Percentiles rank a stretch among this genome's conserved stretches.
Conservation (phyloP, 1,140 invertebrate genomes). For the Leptinotarsa undecemlineata region DNA sequence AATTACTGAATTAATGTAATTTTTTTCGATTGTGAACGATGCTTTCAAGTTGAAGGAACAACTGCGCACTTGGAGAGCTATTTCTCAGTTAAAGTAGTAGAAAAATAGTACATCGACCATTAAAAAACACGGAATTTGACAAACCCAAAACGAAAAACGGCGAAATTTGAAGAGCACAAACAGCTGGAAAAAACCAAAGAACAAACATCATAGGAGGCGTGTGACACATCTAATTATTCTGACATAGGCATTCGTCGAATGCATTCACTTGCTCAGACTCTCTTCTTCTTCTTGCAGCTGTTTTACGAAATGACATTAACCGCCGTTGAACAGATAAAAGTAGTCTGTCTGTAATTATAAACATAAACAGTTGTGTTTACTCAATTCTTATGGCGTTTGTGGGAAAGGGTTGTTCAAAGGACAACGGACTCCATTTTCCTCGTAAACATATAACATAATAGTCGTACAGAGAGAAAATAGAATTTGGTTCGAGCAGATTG, state of each 20-base stretch:
- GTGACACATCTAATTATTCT: slow-evolving; percentile 4
- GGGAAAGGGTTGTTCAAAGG: neutral
- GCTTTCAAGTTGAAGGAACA: no score
- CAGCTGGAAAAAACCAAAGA: neutral
- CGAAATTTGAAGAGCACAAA: neutral
- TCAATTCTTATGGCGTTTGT: neutral
- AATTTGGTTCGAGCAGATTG: no score
- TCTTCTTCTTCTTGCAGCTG: neutral
- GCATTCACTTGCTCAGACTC: neutral
- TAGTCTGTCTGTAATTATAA: slow-evolving; percentile 3
- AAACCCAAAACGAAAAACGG: neutral
- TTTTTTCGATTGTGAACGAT: no score
- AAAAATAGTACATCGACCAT: no score
- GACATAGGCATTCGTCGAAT: slow-evolving; percentile 4
- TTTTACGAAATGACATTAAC: neutral
- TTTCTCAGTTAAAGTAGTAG: no score
- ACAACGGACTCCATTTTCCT: neutral
- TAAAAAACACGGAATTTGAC: no score
- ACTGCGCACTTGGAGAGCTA: no score
- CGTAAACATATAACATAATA: slow-evolving; percentile 2
- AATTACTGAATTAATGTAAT: no score
- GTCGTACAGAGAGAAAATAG: no score
- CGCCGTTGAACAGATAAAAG: neutral
- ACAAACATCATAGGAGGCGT: neutral
- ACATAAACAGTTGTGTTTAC: slow-evolving; percentile 8